Conservation (phyloP, 2,888 invertebrate species). For the Ceriagrion tenellum region DNA sequence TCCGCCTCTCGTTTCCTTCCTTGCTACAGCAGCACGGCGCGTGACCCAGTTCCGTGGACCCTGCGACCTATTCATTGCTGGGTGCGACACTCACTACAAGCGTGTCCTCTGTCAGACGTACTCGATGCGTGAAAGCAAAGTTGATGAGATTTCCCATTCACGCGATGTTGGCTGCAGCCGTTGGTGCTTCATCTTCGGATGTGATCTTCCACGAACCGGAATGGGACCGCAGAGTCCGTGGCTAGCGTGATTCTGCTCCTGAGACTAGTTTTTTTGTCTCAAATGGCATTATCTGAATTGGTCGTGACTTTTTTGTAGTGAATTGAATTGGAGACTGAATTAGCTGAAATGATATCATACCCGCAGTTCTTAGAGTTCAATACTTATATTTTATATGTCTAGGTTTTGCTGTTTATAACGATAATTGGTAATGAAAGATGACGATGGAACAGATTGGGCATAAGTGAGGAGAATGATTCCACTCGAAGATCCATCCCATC, state of each 20-base stretch:
- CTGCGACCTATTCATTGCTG: not conserved
- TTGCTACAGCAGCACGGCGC: not conserved
- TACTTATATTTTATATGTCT: too few species aligned
- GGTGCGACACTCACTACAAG: slow-evolving; percentile 2
- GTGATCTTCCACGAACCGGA: not conserved
- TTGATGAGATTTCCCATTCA: slow-evolving; percentile 21
- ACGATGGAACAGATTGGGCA: too few species aligned
- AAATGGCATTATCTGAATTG: not conserved
- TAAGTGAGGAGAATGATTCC: too few species aligned
- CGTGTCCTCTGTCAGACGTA: not conserved
- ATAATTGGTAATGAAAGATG: too few species aligned
- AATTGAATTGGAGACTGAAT: too few species aligned
- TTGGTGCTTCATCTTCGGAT: not conserved
- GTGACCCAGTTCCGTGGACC: not conserved
- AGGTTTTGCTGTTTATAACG: too few species aligned
- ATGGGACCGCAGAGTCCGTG: not conserved
- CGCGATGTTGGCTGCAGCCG: not conserved
- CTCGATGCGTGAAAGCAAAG: slow-evolving; percentile 19
- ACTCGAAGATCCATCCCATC: too few species aligned
- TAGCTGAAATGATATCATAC: too few species aligned
- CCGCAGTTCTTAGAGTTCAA: too few species aligned
- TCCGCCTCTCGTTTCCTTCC: slow-evolving; percentile 15
- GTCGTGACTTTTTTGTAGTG: too few species aligned
- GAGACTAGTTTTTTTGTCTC: not conserved
- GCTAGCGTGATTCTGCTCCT: not conserved